Base-by-base conservation (phyloP, 2,113 vertebrate genomes). In the Catharus bicknelli region DNA sequence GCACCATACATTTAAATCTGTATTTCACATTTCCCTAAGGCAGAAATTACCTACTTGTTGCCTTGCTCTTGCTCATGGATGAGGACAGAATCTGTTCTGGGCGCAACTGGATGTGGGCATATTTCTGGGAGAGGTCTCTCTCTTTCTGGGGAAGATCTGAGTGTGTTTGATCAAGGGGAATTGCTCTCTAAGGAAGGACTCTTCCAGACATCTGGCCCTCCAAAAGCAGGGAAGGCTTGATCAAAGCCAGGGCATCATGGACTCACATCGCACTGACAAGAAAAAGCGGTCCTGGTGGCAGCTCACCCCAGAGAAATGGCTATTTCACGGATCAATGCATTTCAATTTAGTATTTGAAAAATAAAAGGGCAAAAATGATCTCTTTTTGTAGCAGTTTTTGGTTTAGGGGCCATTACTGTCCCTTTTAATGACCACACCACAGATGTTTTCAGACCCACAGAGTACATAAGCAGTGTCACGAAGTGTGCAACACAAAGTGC, bases 261-360 rank as follows among this genome's bases (percentile, higher is more conserved):
- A 38, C 32, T 90, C 34, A 48, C 10, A 5, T 50, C 2, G 1
- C 38, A 86, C 57, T 55, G 75, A 69, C 20, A 30, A 68, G 59
- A 23, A 69, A 88, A 85, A 66, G 30, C 0, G 1, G n/a, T 50
- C 16, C 36, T 78, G 30, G 16, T 32, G 54, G 66, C 42, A 79
- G 11, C 10, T 76, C 51, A 29, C 2, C 0, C 26, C 32, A 63
- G 30, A 90, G 72, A 83, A 90, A 86, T 72, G 53, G 53, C 38
- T 86, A 27, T 59, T 86, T 32, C 34, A 76, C 10, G 38, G 72
- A 67, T 16, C 34, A 43, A 16, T 36, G 51, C 54, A 70, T 48
- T 95, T 83, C 27, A 48, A 25, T 88, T 78, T 42, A 63, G 64
- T 42, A 64, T 88, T 88, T 63, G 68, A 80, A 94, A 91, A 83